Conservation (phyloP, 2,113 vertebrate genomes). For the Leucosticte australis region DNA sequence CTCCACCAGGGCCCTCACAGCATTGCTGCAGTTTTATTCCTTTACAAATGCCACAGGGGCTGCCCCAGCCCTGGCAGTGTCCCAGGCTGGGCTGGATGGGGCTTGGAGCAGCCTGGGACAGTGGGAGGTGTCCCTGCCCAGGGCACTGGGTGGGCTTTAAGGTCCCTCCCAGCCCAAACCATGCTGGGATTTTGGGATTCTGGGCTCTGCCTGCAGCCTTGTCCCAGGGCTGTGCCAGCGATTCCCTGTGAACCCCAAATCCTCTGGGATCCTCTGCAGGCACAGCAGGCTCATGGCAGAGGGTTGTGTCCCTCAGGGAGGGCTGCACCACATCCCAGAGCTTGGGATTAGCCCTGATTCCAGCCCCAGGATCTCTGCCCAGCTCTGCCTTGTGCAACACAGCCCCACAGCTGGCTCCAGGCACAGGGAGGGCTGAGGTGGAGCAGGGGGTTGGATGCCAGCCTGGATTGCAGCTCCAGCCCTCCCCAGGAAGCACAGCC, state of each 20-base stretch:
- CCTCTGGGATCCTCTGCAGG: not conserved
- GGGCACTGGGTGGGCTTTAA: not conserved
- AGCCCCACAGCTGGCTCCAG: not conserved
- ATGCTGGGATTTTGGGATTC: not conserved
- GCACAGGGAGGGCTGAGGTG: not conserved
- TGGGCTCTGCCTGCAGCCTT: not conserved
- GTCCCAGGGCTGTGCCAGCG: not conserved
- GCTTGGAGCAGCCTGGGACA: not conserved
- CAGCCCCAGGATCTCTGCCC: not conserved
- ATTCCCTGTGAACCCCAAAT: not conserved
- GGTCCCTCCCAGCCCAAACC: not conserved
- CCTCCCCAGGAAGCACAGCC: not conserved
- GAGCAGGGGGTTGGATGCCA: not conserved
- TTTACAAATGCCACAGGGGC: not conserved
- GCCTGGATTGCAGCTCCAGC: not conserved
- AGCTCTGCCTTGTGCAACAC: not conserved
- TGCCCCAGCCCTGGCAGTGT: not conserved
- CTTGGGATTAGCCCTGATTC: not conserved
- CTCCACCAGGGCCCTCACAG: not conserved
- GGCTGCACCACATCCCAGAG: not conserved
- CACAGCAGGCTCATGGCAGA: not conserved
- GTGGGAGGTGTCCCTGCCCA: not conserved
- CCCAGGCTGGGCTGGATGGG: not conserved
- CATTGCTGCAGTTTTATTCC: not conserved
- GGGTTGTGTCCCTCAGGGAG: not conserved